Evolutionary conservation across 2,888 invertebrate species (phyloP).

Genomic region (Lampropteryx suffumata): DNA sequence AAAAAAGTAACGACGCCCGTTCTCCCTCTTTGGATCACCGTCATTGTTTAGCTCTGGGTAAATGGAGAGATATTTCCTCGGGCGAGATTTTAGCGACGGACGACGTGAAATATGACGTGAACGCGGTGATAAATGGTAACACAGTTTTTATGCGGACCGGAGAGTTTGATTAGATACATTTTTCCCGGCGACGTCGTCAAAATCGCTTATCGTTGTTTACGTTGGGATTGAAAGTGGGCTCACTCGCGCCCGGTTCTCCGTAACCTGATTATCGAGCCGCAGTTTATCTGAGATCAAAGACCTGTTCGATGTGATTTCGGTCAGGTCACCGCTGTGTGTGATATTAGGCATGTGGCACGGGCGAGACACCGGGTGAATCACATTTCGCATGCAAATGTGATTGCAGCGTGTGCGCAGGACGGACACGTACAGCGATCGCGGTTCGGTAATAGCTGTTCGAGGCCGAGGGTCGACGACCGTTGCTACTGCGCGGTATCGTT

Average conservation of each 20-base stretch:
- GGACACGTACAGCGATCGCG: constrained; percentile 36
- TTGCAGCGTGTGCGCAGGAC: constrained; percentile 29
- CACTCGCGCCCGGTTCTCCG: constrained; percentile 21
- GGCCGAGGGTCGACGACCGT: constrained; percentile 55
- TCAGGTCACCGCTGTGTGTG: constrained; percentile 11
- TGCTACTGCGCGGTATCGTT: constrained; percentile 59
- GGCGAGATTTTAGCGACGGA: constrained; percentile 41
- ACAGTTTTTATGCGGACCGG: constrained; percentile 27
- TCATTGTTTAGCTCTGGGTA: constrained; percentile 45
- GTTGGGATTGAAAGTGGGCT: constrained; percentile 28
- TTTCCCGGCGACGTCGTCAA: constrained; percentile 17
- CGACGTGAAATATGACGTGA: constrained; percentile 47
- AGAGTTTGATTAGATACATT: constrained; percentile 40
- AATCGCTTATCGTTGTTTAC: constrained; percentile 24
- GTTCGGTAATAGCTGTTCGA: constrained; percentile 47
- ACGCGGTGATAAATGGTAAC: constrained; percentile 46
- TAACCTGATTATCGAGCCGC: constrained; percentile 25
- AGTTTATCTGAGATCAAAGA: constrained; percentile 33
- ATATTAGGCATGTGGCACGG: constrained; percentile 10
- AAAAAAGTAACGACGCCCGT: constrained; percentile 43
- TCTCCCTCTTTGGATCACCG: constrained; percentile 37
- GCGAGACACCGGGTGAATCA: constrained; percentile 32
- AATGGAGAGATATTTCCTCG: constrained; percentile 43
- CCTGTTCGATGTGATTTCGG: constrained; percentile 30
- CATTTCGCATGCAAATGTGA: constrained; percentile 49